These are phyloP conservation scores for Scaptomyza pallida DNA, from an alignment of 1,140 invertebrate genomes.

Conservation along the genomic window DNA sequence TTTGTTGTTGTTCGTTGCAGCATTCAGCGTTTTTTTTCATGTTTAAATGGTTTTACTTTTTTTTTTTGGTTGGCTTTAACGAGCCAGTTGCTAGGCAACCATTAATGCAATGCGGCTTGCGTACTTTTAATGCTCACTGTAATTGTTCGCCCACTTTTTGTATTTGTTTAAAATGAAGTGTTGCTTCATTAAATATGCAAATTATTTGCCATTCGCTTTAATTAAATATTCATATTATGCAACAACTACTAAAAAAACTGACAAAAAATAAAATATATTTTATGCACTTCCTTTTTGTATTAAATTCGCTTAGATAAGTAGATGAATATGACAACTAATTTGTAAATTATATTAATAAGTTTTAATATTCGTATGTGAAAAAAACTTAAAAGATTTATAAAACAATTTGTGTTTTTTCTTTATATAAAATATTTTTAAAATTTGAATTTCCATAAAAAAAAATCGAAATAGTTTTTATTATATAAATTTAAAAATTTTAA, in stretches of 20 bases:
- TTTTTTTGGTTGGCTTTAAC: conserved; percentile 42
- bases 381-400: too few relatives aligned
- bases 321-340: conserved; percentile 4
- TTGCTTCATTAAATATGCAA: conserved; percentile 80
- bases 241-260: background rate
- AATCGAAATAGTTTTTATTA: too few relatives aligned
- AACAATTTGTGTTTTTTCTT: too few relatives aligned
- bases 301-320: conserved; percentile 33
- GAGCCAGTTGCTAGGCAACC: conserved; percentile 61
- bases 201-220: conserved; percentile 68
- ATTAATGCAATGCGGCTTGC: conserved; percentile 60
- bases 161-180: conserved; percentile 64
- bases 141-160: conserved; percentile 22
- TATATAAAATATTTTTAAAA: background rate
- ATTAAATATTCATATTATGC: conserved; percentile 72
- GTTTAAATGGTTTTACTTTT: conserved; percentile 64
- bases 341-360: background rate
- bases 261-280: background rate
- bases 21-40: conserved; percentile 52
- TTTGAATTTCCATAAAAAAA: background rate
- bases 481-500: too few relatives aligned
- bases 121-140: conserved; percentile 38
- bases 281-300: conserved; percentile 6
- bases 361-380: background rate
- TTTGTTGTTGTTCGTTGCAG: conserved; percentile 30